Evolutionary conservation across 2,888 invertebrate genomes (phyloP), one percentile per base, ranked within the genome.

Genomic region (Stramonita haemastoma): DNA sequence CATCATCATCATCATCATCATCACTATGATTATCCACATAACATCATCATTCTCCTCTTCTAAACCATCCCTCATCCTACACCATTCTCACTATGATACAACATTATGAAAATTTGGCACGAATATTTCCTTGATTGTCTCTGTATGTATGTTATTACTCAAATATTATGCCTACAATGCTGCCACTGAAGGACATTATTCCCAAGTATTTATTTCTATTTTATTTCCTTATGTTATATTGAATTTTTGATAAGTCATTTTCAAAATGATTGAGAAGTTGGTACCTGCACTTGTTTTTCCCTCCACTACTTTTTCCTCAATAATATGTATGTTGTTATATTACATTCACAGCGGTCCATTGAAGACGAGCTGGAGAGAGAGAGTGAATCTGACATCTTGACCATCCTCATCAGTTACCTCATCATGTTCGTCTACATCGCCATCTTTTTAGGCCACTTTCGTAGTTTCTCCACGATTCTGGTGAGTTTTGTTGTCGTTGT

Each of bases 351-450:
- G 96, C 97, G 99, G 32, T 99, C 99, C 0, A 98, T 99, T 90
- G 98, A 99, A 96, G 99, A 99, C 96, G 99, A 99, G 96, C 96
- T 99, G 46, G 97, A 97, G 91, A 97, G 98, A 88, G 97, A 98
- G 89, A 98, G 99, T n/a, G 96, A 97, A 91, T 98, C 98, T 0
- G 99, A 99, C 97, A 97, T 97, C 0, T 93, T 97, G 8, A 99
- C 99, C 0, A 98, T 99, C 92, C 96, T 97, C 6, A 97, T 98
- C 92, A 98, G 99, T 96, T 99, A 99, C 94, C 92, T 97, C 13
- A 97, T 99, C 70, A 99, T 99, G 99, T 99, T 99, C 96, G 94
- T 97, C 86, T 99, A 99, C 95, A 98, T 99, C 87, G 97, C 98
- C 4, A 94, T 99, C 36, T 97, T 98, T 0, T 96, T 99, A 81